Evolutionary conservation across 2,113 vertebrate genomes (phyloP).

Genomic region (Lagopus leucura): DNA sequence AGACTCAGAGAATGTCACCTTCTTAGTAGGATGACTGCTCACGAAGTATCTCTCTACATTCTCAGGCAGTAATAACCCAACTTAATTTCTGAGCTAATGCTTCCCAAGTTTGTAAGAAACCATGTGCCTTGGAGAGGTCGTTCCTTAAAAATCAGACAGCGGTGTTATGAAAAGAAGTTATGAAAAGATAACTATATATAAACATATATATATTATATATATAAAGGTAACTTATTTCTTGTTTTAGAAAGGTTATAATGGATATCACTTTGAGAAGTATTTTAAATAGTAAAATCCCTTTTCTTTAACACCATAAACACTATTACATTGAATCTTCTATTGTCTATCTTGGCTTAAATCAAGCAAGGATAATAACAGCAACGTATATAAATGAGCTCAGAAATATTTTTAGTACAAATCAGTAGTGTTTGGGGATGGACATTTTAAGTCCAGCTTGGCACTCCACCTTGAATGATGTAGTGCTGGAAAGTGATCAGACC

Average conservation of each 20-base stretch:
- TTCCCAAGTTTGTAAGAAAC: not conserved
- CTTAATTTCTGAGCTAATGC: not conserved
- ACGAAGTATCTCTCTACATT: not conserved
- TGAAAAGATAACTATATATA: not conserved
- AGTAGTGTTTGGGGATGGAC: not conserved
- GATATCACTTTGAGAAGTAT: not conserved
- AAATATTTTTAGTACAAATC: not conserved
- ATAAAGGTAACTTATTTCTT: not conserved
- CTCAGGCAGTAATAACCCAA: not conserved
- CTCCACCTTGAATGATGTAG: not conserved
- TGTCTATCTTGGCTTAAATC: not conserved
- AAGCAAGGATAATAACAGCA: not conserved
- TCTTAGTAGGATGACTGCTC: not conserved
- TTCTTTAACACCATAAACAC: not conserved
- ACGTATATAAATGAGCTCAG: not conserved
- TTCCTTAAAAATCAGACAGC: not conserved
- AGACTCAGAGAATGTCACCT: not conserved
- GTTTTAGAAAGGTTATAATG: not conserved
- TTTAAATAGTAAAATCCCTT: not conserved
- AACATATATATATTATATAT: too few species aligned
- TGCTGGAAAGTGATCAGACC: not conserved
- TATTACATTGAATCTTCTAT: not conserved
- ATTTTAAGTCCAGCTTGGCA: not conserved
- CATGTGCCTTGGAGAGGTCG: not conserved
- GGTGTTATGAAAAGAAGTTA: not conserved